Percentiles rank a stretch among this genome's conserved stretches.
phyloP scores from a whole-genome alignment of 2,113 vertebrate species.

The Dipodomys merriami region DNA sequence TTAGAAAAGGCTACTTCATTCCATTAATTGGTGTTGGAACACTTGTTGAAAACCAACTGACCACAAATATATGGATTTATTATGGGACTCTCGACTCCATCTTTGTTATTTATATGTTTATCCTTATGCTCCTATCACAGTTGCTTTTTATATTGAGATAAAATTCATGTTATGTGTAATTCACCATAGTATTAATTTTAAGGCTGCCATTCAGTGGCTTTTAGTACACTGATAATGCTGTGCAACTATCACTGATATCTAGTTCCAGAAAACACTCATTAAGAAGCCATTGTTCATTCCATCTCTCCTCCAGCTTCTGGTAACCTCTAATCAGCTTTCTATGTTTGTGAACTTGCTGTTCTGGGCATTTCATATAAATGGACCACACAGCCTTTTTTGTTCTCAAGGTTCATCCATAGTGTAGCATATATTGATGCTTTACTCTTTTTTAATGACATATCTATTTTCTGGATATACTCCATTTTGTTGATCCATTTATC shows the following conservation, averaged over 20 bases:
- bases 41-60: background rate
- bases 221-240: background rate
- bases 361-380: background rate
- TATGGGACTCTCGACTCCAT: background rate
- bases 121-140: background rate
- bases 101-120: constrained; percentile 7
- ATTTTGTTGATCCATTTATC: background rate
- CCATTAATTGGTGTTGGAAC: background rate
- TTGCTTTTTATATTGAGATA: constrained; percentile 15
- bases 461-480: background rate
- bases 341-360: constrained; percentile 18
- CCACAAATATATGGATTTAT: background rate
- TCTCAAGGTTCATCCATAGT: background rate
- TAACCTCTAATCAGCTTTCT: background rate
- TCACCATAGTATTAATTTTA: background rate
- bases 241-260: background rate
- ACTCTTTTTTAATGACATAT: constrained; percentile 4
- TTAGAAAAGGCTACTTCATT: background rate
- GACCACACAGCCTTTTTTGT: background rate
- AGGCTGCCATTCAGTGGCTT: background rate
- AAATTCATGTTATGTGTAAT: background rate
- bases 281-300: background rate
- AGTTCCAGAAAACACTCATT: background rate
- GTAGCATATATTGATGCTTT: background rate
- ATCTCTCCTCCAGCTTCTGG: background rate